Evolutionary conservation across 2,797 vertebrate species (phyloP).

Genomic region (Danionella dracula): DNA sequence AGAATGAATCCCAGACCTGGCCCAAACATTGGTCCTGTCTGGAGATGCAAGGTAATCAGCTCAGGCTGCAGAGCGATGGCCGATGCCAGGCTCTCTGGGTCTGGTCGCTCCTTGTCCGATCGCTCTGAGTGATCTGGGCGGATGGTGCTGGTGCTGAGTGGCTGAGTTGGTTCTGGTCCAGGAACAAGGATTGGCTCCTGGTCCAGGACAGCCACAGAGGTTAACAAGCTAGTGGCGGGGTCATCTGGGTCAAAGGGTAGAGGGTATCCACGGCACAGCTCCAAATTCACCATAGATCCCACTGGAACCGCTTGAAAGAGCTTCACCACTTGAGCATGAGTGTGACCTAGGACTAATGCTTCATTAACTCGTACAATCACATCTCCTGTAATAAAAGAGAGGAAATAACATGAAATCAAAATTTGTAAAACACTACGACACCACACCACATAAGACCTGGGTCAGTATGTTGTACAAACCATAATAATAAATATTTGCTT

Average conservation of each 20-base stretch:
- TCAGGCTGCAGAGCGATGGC: slow-evolving; percentile 96
- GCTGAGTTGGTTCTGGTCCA: no score
- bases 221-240: slow-evolving; percentile 96
- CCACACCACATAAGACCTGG: no score
- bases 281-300: slow-evolving; percentile 92
- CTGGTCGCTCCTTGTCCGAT: no score
- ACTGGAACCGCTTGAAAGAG: slow-evolving; percentile 99
- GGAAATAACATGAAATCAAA: no score
- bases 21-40: slow-evolving; percentile 84
- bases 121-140: no score
- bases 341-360: slow-evolving; percentile 94
- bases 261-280: slow-evolving; percentile 95
- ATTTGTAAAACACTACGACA: no score
- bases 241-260: slow-evolving; percentile 97
- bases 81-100: slow-evolving; percentile 82
- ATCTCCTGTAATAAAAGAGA: slow-evolving; percentile 85
- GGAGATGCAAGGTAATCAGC: slow-evolving; percentile 97
- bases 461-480: no score
- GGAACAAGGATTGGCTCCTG: slow-evolving; percentile 93
- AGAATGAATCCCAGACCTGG: slow-evolving; percentile 93
- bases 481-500: no score
- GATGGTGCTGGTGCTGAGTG: no score
- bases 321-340: slow-evolving; percentile 97
- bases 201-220: slow-evolving; percentile 94
- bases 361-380: slow-evolving; percentile 98